Percentiles rank a stretch among this genome's conserved stretches.
Evolutionary conservation across 1,140 invertebrate species (phyloP).

Genomic region (Rhynchophorus ferrugineus): DNA sequence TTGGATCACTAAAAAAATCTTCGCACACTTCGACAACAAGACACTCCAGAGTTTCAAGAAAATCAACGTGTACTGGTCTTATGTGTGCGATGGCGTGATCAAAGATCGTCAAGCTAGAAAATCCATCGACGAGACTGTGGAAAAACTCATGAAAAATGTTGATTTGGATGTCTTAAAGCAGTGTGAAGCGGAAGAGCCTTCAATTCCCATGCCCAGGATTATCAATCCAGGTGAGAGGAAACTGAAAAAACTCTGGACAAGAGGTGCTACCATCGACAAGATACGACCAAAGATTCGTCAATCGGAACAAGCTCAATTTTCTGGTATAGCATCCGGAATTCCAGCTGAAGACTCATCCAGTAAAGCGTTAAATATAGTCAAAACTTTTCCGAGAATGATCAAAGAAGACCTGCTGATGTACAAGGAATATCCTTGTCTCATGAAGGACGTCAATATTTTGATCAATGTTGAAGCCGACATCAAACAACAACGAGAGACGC

Average conservation of each 20-base stretch:
- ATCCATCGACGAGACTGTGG: slow-evolving; percentile 10
- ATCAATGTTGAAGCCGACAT: slow-evolving; percentile 11
- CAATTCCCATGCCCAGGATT: not conserved
- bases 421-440: slow-evolving; percentile 12
- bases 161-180: slow-evolving; percentile 9
- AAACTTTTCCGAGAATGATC: slow-evolving; percentile 17
- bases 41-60: slow-evolving; percentile 19
- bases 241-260: slow-evolving; percentile 1
- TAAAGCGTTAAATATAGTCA: not conserved
- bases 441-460: slow-evolving; percentile 17
- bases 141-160: slow-evolving; percentile 13
- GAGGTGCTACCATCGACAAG: slow-evolving; percentile 4
- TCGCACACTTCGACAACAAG: slow-evolving; percentile 23
- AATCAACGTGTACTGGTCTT: slow-evolving; percentile 24
- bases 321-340: not conserved
- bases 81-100: slow-evolving; percentile 14
- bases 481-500: slow-evolving; percentile 6
- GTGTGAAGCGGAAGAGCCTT: not conserved
- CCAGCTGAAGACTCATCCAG: not conserved
- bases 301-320: not conserved
- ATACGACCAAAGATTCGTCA: slow-evolving; percentile 2
- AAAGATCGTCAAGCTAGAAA: slow-evolving; percentile 16
- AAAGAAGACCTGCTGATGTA: slow-evolving; percentile 15
- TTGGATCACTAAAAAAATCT: slow-evolving; percentile 27
- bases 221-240: slow-evolving; percentile 1